A percentile compares a stretch with the other conserved stretches of the same genome.
Evolutionary conservation across 2,888 invertebrate species (phyloP).

Genomic region (Heliconius erato): DNA sequence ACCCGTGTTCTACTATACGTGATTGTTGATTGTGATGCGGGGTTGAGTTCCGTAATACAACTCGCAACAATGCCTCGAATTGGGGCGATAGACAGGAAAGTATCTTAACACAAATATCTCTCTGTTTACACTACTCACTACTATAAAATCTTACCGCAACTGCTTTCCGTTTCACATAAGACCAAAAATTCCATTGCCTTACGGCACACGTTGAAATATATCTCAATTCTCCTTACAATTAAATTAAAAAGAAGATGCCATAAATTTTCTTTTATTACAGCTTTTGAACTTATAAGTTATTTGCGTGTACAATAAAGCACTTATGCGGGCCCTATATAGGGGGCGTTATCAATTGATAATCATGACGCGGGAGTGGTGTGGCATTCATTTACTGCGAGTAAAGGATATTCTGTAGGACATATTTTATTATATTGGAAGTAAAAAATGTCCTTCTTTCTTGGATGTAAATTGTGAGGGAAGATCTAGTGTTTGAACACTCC

Average conservation of each 20-base stretch:
- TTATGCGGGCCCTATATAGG: constrained; percentile 38
- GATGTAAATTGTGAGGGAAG: too few species aligned
- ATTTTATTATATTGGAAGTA: background rate
- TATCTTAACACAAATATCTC: too few species aligned
- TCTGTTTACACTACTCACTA: too few species aligned
- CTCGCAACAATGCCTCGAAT: too few species aligned
- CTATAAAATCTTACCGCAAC: background rate
- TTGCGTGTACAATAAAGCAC: constrained; percentile 26
- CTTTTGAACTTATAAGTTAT: constrained; percentile 28
- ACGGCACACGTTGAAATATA: background rate
- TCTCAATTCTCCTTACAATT: constrained; percentile 1
- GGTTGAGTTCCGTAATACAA: too few species aligned
- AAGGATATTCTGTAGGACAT: background rate
- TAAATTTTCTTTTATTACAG: constrained; percentile 18
- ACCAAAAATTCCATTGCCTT: background rate
- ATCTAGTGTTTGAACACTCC: background rate
- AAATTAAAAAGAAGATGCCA: background rate
- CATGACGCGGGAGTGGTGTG: constrained; percentile 22
- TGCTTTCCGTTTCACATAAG: background rate
- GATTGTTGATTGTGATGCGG: too few species aligned
- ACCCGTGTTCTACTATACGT: too few species aligned
- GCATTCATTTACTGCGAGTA: background rate
- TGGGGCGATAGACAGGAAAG: too few species aligned
- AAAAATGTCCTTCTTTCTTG: too few species aligned
- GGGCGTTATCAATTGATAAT: constrained; percentile 41